Conservation (phyloP, 2,888 invertebrate genomes). For the Aspidapion aeneum region DNA sequence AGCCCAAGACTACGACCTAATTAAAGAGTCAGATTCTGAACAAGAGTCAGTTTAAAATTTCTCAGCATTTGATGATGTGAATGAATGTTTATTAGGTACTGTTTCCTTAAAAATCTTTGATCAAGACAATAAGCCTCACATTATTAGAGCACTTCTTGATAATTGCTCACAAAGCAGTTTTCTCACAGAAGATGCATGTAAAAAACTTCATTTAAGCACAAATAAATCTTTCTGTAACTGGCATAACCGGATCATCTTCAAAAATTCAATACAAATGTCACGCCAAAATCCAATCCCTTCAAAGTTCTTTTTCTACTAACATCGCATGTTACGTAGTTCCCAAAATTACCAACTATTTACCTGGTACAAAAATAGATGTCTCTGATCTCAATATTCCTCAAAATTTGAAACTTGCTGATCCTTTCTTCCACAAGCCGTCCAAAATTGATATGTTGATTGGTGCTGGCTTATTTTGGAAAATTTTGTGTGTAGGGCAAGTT, state of each 20-base stretch:
- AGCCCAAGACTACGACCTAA: not conserved
- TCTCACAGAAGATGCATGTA: constrained; percentile 6
- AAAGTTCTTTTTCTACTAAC: constrained; percentile 3
- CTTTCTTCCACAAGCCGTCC: constrained; percentile 5
- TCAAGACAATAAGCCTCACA: constrained; percentile 11
- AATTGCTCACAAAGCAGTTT: constrained; percentile 12
- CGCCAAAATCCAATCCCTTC: constrained; percentile 6
- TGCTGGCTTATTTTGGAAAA: constrained; percentile 10
- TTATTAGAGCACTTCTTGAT: constrained; percentile 10
- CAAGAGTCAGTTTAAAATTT: not conserved
- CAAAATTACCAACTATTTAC: constrained; percentile 8
- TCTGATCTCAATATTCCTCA: constrained; percentile 9
- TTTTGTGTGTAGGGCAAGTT: constrained; percentile 9
- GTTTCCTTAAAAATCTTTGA: constrained; percentile 11
- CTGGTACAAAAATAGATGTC: constrained; percentile 4
- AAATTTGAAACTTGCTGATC: too few species aligned
- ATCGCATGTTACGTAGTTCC: constrained; percentile 12
- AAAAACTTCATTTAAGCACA: constrained; percentile 5
- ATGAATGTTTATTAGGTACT: constrained; percentile 14
- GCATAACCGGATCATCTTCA: constrained; percentile 10
- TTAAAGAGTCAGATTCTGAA: not conserved
- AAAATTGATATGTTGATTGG: constrained; percentile 17
- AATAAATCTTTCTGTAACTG: constrained; percentile 5
- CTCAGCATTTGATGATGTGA: constrained; percentile 10
- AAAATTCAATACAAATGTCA: constrained; percentile 9